phyloP scores from a whole-genome alignment of 1,140 invertebrate genomes.

The Oscheius sp. region DNA sequence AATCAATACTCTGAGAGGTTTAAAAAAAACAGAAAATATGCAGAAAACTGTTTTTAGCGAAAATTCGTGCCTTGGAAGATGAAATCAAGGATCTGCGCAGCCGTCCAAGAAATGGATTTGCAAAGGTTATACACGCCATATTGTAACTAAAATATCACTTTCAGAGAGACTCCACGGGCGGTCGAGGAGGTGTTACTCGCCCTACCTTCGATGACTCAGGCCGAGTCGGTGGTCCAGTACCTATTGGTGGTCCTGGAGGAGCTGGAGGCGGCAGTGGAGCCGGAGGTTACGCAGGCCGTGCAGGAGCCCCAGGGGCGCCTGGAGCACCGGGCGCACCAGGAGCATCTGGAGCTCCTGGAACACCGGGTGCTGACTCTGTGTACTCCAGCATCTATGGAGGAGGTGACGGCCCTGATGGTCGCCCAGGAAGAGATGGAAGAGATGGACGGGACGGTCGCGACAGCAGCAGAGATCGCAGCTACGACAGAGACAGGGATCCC shows the following conservation, averaged over 20 bases:
- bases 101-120: neutral
- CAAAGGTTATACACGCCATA: too few relatives aligned
- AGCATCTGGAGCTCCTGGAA: too few relatives aligned
- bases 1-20: constrained; percentile 51
- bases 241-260: neutral
- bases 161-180: neutral
- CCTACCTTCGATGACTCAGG: neutral
- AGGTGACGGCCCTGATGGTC: neutral
- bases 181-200: neutral
- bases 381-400: too few relatives aligned
- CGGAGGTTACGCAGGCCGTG: too few relatives aligned
- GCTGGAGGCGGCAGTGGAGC: too few relatives aligned
- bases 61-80: constrained; percentile 50
- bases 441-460: too few relatives aligned
- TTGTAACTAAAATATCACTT: too few relatives aligned
- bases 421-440: too few relatives aligned
- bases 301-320: too few relatives aligned
- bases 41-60: constrained; percentile 36
- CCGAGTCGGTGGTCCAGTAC: neutral
- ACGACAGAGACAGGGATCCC: constrained; percentile 6
- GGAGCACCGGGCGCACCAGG: too few relatives aligned
- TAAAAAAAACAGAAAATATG: constrained; percentile 12
- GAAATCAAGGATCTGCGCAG: constrained; percentile 51
- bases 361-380: too few relatives aligned
- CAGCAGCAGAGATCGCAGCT: too few relatives aligned